Percentiles rank a stretch among this genome's conserved stretches.
Evolutionary conservation across 2,888 invertebrate species (phyloP).

Genomic region (Eutolmus rufibarbis): DNA sequence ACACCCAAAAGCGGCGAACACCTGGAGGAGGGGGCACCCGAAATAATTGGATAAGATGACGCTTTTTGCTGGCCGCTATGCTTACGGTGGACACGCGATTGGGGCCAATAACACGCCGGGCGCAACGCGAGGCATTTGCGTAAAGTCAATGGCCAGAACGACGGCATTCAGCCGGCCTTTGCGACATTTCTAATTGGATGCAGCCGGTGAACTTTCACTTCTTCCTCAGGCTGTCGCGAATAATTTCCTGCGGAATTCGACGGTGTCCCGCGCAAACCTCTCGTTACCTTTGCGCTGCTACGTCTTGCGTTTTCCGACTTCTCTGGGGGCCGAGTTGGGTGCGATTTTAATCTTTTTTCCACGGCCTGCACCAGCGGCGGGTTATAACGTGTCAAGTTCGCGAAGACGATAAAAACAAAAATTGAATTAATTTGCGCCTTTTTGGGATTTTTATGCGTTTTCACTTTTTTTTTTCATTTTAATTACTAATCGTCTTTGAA

Average conservation of each 20-base stretch:
- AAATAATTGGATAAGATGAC: conserved; percentile 7
- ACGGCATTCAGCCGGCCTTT: background rate
- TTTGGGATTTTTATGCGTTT: background rate
- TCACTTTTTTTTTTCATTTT: background rate
- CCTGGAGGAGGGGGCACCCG: background rate
- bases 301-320: background rate
- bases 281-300: background rate
- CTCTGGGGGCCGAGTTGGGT: background rate
- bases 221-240: background rate
- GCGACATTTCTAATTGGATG: background rate
- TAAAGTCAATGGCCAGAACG: background rate
- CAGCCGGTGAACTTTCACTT: conserved; percentile 6
- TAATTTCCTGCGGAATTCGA: background rate
- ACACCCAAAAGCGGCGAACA: background rate
- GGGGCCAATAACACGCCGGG: background rate
- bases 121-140: background rate
- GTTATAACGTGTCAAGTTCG: background rate
- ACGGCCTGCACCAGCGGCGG: background rate
- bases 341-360: background rate
- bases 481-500: background rate
- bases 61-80: background rate
- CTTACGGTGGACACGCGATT: background rate
- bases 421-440: background rate
- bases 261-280: background rate
- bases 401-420: background rate